Evolutionary conservation across 2,113 vertebrate species (phyloP).

Genomic region (Eulemur rufifrons): DNA sequence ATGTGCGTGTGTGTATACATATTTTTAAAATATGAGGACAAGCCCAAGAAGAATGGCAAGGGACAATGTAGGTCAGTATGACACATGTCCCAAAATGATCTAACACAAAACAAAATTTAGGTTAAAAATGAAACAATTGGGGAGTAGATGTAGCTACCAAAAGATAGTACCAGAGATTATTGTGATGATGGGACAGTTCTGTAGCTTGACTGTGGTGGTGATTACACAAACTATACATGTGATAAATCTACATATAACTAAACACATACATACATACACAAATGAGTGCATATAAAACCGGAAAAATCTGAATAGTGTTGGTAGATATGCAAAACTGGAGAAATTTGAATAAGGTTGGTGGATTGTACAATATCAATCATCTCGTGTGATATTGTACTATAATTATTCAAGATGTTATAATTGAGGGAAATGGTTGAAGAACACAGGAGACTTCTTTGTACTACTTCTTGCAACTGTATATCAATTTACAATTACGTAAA

Average conservation of each 20-base stretch:
- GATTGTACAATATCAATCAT: background rate
- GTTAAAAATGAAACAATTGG: background rate
- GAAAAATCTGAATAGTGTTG: background rate
- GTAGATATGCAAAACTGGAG: background rate
- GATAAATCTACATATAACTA: background rate
- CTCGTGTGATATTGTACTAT: background rate
- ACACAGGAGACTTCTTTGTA: background rate
- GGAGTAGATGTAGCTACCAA: background rate
- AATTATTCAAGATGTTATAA: background rate
- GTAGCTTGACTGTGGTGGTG: background rate
- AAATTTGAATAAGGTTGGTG: background rate
- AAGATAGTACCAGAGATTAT: background rate
- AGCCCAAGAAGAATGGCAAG: background rate
- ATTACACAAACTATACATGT: background rate
- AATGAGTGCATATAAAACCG: background rate
- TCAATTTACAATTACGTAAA: background rate
- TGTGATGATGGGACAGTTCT: background rate
- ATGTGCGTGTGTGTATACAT: no score
- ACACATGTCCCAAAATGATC: background rate
- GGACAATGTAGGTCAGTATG: background rate
- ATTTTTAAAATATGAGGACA: conserved; percentile 20
- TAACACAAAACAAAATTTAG: background rate
- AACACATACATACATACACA: background rate
- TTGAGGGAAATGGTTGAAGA: background rate
- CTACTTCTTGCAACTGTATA: background rate